Evolutionary conservation across 2,888 invertebrate genomes (phyloP).

Genomic region (Agrypnus murinus): DNA sequence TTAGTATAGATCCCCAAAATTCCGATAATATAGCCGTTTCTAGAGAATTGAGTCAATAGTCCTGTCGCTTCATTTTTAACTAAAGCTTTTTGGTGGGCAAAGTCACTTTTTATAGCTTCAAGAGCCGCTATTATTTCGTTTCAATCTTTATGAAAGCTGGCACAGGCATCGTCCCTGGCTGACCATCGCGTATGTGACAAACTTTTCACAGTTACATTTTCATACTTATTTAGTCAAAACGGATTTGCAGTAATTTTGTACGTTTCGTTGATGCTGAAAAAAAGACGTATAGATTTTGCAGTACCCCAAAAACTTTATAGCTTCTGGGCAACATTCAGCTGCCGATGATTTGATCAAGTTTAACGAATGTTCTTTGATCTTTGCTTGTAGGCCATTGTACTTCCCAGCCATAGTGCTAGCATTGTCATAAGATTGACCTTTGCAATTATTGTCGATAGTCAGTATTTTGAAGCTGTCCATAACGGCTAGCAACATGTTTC

Average conservation of each 20-base stretch:
- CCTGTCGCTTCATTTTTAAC: neutral
- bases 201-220: conserved; percentile 10
- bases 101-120: conserved; percentile 1
- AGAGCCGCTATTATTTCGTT: too few species aligned
- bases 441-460: conserved; percentile 11
- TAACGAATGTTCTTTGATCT: neutral
- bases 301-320: conserved; percentile 10
- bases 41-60: conserved; percentile 4
- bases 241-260: too few species aligned
- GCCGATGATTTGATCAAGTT: conserved; percentile 11
- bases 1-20: conserved; percentile 20
- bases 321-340: conserved; percentile 17
- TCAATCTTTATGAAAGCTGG: too few species aligned
- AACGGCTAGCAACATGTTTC: conserved; percentile 3
- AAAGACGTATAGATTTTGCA: conserved; percentile 9
- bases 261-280: too few species aligned
- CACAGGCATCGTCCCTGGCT: conserved; percentile 9
- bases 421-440: conserved; percentile 13
- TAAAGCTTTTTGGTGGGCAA: conserved; percentile 1
- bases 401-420: too few species aligned
- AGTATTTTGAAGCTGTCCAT: neutral
- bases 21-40: conserved; percentile 13
- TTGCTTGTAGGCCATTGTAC: too few species aligned
- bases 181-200: neutral
- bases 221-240: conserved; percentile 6